Base-by-base conservation (phyloP, 2,113 vertebrate species). In the Python bivittatus region DNA sequence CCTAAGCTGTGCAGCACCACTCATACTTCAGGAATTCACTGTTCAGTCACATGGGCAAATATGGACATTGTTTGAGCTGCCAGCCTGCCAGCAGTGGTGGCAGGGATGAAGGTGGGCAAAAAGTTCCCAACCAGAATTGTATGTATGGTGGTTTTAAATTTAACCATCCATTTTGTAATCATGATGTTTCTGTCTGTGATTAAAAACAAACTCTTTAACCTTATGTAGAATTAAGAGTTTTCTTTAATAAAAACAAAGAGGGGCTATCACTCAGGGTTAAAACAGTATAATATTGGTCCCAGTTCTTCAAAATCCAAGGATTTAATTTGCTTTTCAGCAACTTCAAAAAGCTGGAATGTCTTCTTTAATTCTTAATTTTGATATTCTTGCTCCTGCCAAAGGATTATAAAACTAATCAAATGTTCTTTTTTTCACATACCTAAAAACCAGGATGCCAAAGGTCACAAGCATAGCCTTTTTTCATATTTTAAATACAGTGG, bases 141-240 rank as follows among this genome's bases (percentile, higher is more conserved):
- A 94, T 96, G 93, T 42, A 86, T 95, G 95, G 92, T 96, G 96
- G 94, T 97, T 97, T 97, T 97, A 96, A 96, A 96, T 96, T 95
- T 96, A 95, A 95, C 95, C 96, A 97, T 97, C 94, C 94, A 96
- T 97, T 97, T 97, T 97, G 97, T 97, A 97, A 95, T 90, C 95
- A 97, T 97, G 38, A 95, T 97, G 96, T 97, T 97, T 96, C 95
- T 94, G 95, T 96, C 96, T 0, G 95, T 97, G 96, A 97, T 97
- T 97, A 97, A 97, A 97, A 95, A 94, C 94, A 93, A 94, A 92
- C 72, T 95, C 94, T 96, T 96, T 96, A 97, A 96, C 95, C 96
- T 95, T 96, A 94, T 94, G 92, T 92, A 85, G 93, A 94, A 92
- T 94, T 93, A 94, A 95, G 95, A 94, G 95, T 57, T 96, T 97